These are phyloP conservation scores for Amyelois transitella DNA, from an alignment of 1,140 invertebrate genomes.

Conservation along the genomic window DNA sequence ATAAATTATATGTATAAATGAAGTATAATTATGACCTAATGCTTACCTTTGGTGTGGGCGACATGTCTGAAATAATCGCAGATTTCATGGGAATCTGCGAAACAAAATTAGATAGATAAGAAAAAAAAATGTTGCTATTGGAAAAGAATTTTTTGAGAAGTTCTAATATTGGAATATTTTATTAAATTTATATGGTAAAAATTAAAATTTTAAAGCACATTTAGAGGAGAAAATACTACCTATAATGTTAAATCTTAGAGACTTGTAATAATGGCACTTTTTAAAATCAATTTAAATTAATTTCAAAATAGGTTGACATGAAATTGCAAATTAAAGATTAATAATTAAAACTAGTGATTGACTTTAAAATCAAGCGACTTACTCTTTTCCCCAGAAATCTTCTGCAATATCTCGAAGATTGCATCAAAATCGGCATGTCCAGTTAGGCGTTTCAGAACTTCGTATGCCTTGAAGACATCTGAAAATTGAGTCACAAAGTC, in stretches of 20 bases:
- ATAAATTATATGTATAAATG: too few species aligned
- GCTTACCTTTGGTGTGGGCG: constrained; percentile 17
- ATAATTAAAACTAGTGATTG: neutral
- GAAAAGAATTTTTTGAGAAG: too few species aligned
- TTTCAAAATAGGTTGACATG: too few species aligned
- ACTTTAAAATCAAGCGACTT: constrained; percentile 10
- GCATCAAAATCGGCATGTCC: constrained; percentile 36
- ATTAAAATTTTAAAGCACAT: too few species aligned
- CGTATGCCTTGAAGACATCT: constrained; percentile 34
- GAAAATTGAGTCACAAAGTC: too few species aligned
- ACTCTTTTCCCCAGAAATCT: constrained; percentile 35
- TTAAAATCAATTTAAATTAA: too few species aligned
- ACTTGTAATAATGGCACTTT: neutral
- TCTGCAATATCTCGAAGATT: constrained; percentile 30
- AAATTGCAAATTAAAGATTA: too few species aligned
- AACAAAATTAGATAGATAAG: constrained; percentile 4
- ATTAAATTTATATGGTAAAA: too few species aligned
- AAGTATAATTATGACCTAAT: too few species aligned
- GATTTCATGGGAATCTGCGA: constrained; percentile 22
- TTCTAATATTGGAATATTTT: too few species aligned
- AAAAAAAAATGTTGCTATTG: constrained; percentile 1
- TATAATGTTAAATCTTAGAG: too few species aligned
- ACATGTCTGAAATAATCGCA: constrained; percentile 23
- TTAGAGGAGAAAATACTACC: too few species aligned
- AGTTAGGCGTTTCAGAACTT: constrained; percentile 18